phyloP scores from a whole-genome alignment of 2,113 vertebrate genomes.

The Otocyon megalotis region DNA sequence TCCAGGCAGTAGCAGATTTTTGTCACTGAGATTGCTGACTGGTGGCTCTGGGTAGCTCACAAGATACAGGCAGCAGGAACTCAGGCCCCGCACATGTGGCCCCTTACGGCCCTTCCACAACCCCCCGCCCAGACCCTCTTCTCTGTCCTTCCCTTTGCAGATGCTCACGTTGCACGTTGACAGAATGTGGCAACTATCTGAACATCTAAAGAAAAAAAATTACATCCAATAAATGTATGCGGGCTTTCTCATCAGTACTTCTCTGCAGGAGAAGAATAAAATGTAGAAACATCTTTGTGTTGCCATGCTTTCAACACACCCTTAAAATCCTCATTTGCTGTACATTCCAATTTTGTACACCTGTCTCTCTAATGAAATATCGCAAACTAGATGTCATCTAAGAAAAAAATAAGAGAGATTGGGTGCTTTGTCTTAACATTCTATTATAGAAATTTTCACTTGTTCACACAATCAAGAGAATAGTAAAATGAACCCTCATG shows the following conservation, averaged over 20 bases:
- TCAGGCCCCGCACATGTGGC: background rate
- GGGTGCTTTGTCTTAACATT: background rate
- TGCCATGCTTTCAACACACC: slow-evolving; percentile 11
- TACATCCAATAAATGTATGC: background rate
- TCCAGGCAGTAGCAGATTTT: slow-evolving; percentile 39
- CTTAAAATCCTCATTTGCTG: slow-evolving; percentile 41
- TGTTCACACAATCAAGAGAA: background rate
- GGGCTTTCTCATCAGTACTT: slow-evolving; percentile 35
- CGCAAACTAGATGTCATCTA: slow-evolving; percentile 38
- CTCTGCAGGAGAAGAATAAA: slow-evolving; percentile 40
- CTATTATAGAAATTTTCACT: slow-evolving; percentile 28
- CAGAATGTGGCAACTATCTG: background rate
- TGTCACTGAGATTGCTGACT: background rate
- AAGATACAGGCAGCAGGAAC: background rate
- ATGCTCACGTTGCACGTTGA: slow-evolving; percentile 15
- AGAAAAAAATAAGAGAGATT: background rate
- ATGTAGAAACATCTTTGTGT: slow-evolving; percentile 39
- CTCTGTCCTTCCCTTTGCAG: background rate
- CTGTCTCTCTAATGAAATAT: slow-evolving; percentile 30
- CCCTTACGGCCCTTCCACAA: background rate
- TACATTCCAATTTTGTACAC: slow-evolving; percentile 52
- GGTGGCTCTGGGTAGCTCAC: background rate
- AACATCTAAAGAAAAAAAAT: slow-evolving; percentile 44
- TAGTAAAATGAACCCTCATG: background rate
- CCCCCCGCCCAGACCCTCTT: background rate